A percentile compares a stretch with the other conserved stretches of the same genome.
These are phyloP conservation scores for Brachionus plicatilis DNA, from an alignment of 1,140 invertebrate genomes.

Conservation along the genomic window DNA sequence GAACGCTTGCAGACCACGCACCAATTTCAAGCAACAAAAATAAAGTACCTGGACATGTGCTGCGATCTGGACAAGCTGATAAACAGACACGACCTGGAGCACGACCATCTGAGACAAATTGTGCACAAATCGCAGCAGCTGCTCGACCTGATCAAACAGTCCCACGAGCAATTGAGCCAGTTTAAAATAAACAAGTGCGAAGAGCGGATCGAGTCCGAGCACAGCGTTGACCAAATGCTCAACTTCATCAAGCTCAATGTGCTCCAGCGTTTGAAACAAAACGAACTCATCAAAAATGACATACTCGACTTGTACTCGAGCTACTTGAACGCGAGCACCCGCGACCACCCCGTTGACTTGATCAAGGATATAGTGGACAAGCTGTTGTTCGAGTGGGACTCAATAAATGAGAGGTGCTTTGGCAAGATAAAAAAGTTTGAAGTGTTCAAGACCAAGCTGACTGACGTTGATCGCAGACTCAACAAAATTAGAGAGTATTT, in stretches of 20 bases:
- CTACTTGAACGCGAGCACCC: background rate
- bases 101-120: constrained; percentile 1
- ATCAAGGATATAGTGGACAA: constrained; percentile 20
- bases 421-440: background rate
- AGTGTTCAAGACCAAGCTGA: background rate
- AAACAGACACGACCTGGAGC: background rate
- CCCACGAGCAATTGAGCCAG: background rate
- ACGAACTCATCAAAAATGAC: background rate
- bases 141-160: background rate
- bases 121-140: background rate
- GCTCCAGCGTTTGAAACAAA: background rate
- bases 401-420: background rate
- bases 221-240: background rate
- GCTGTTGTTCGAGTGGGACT: background rate
- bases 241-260: background rate
- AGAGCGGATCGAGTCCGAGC: background rate
- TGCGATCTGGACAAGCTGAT: background rate
- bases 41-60: background rate
- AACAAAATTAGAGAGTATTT: constrained; percentile 17
- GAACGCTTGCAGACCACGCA: background rate
- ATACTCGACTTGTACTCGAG: background rate
- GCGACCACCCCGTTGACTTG: background rate
- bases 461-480: background rate
- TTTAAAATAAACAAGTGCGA: background rate
- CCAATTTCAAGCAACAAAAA: background rate